A percentile compares a stretch with the other conserved stretches of the same genome.
Evolutionary conservation across 2,888 invertebrate species (phyloP).

Genomic region (Trissolcus brochymenae): DNA sequence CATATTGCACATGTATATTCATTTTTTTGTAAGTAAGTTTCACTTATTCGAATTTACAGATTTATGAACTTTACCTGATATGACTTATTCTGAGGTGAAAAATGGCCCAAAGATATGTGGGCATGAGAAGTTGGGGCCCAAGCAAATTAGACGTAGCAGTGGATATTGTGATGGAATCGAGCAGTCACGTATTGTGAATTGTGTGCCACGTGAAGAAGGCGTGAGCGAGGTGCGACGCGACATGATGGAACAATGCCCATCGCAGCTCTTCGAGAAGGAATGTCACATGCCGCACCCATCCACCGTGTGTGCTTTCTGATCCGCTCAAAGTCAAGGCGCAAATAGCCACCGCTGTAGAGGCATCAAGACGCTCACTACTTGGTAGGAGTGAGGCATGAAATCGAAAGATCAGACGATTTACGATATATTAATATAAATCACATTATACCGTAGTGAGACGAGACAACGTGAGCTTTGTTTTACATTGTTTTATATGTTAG

Average conservation of each 20-base stretch:
- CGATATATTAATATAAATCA: slow-evolving; percentile 53
- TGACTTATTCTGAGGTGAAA: too few relatives aligned
- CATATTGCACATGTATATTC: too few relatives aligned
- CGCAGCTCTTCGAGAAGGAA: slow-evolving; percentile 75
- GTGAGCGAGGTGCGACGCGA: slow-evolving; percentile 75
- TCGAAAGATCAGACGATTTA: slow-evolving; percentile 52
- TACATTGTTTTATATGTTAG: slow-evolving; percentile 46
- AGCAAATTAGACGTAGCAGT: slow-evolving; percentile 21
- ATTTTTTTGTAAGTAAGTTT: too few relatives aligned
- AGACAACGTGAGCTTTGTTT: slow-evolving; percentile 42
- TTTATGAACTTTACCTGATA: too few relatives aligned
- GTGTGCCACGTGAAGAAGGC: slow-evolving; percentile 75
- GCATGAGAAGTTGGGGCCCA: slow-evolving; percentile 3
- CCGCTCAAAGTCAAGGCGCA: slow-evolving; percentile 51
- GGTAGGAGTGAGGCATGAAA: slow-evolving; percentile 55
- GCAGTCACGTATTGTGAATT: slow-evolving; percentile 75
- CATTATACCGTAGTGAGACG: slow-evolving; percentile 30
- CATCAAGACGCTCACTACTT: slow-evolving; percentile 54
- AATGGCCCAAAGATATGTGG: too few relatives aligned
- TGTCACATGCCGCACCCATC: slow-evolving; percentile 75
- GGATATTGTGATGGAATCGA: slow-evolving; percentile 58
- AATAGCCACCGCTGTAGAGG: slow-evolving; percentile 38
- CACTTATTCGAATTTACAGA: too few relatives aligned
- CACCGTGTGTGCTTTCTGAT: slow-evolving; percentile 62
- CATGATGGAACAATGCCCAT: slow-evolving; percentile 75